Evolutionary conservation across 35 echinoderm and acorn worm genomes (phyloP).

Genomic region (Eucidaris tribuloides): DNA sequence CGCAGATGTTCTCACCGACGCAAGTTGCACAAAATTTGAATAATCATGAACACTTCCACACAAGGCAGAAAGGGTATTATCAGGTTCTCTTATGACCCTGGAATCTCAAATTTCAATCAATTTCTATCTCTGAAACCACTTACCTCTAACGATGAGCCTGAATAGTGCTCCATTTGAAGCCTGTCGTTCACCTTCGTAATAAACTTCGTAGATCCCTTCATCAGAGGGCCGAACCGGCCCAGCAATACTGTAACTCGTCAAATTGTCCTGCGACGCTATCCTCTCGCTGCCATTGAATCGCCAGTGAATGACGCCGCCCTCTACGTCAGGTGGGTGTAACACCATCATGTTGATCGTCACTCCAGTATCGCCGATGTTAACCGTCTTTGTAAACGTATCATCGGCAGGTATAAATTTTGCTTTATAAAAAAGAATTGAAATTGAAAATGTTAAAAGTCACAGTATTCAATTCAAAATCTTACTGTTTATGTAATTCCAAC

Average conservation of each 20-base stretch:
- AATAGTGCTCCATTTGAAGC: not conserved
- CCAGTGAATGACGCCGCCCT: not conserved
- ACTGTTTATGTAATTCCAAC: too few species aligned
- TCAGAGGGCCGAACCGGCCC: not conserved
- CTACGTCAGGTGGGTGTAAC: not conserved
- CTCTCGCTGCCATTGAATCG: slow-evolving; percentile 5
- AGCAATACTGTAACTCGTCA: not conserved
- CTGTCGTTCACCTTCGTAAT: not conserved
- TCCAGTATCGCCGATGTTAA: not conserved
- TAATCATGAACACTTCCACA: too few species aligned
- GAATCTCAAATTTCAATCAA: too few species aligned
- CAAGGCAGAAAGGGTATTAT: too few species aligned
- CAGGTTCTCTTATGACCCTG: too few species aligned
- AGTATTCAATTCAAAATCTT: too few species aligned
- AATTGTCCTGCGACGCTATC: not conserved
- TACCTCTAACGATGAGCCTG: slow-evolving; percentile 10
- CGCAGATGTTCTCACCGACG: too few species aligned
- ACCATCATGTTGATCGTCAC: not conserved
- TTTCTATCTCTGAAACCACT: too few species aligned
- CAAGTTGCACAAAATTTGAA: too few species aligned
- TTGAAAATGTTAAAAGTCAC: too few species aligned
- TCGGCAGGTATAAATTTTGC: not conserved
- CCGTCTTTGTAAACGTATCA: not conserved
- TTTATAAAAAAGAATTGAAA: not conserved
- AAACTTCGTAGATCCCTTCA: slow-evolving; percentile 9